Base-by-base conservation (phyloP, 1,140 invertebrate genomes). In the Scaptomyza hsui region DNA sequence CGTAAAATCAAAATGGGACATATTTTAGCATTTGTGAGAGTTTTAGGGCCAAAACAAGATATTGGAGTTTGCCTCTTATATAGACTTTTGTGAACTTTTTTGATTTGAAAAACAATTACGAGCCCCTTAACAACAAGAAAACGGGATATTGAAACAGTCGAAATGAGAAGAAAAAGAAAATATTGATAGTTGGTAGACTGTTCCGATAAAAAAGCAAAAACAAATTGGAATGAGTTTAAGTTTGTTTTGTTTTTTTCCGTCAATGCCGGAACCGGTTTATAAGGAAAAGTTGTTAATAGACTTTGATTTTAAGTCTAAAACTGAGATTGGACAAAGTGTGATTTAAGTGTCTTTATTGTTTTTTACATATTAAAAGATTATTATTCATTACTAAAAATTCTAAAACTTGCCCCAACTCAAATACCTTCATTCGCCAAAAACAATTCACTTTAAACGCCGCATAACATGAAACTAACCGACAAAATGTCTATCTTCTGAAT, bases 1-100 rank as follows among this genome's bases (percentile, higher is more conserved):
- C 79, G 79, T 83, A 65, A 77, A 77, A 77, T 62, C 69, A 65
- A 72, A 65, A 64, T 52, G 45, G 44, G 67, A 75, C 77, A 78
- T 75, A 76, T 69, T 82, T 83, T 68, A 83, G 65, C 52, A 77
- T 81, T 72, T 55, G 57, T 74, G 45, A 49, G 35, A 49, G 35
- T 63, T 41, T 65, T 21, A 24, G 45, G 45, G 24, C 56, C 26
- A 29, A 9, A 45, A 60, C 29, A 13, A 26, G 47, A 52, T 60
- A 68, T 68, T 60, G 47, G 24, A 60, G 39, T 16, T 60, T 47
- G 49, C 60, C 61, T 51, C 63, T 71, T 64, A 51, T 48, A 71
- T 64, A 55, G 61, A 1, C 47, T 29, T 70, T 64, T 51, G 61
- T 44, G 37, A 71, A 57, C 52, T 65, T 65, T 24, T 71, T 57